Evolutionary conservation across 2,113 vertebrate genomes (phyloP).

Genomic region (Cathartes aura): DNA sequence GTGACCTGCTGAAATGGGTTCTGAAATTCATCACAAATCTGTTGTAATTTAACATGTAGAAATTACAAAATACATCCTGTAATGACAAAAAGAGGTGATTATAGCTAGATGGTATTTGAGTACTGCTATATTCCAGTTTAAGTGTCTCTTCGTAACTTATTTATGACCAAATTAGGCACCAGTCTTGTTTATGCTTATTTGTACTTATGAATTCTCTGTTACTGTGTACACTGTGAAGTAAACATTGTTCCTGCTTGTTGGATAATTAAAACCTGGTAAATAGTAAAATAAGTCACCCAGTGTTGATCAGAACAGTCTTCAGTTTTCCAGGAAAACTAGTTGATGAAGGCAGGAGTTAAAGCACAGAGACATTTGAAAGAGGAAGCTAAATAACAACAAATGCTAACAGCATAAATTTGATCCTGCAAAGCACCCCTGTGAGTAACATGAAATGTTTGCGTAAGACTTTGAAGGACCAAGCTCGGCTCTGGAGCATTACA

Average conservation of each 20-base stretch:
- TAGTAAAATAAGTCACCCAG: background rate
- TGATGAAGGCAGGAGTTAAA: constrained; percentile 16
- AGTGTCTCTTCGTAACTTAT: background rate
- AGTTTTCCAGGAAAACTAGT: background rate
- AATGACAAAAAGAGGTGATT: background rate
- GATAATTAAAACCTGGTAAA: background rate
- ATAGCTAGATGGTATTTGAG: background rate
- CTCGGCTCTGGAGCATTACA: background rate
- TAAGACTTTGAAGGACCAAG: constrained; percentile 7
- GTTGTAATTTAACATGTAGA: background rate
- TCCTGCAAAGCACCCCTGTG: background rate
- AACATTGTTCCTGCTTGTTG: background rate
- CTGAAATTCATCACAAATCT: background rate
- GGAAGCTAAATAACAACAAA: constrained; percentile 40
- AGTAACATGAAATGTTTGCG: background rate
- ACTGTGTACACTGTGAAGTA: background rate
- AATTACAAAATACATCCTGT: background rate
- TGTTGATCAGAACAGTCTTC: background rate
- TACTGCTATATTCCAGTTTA: background rate
- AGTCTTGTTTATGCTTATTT: background rate
- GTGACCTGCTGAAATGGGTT: background rate
- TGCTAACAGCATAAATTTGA: constrained; percentile 42
- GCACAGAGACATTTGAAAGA: constrained; percentile 21
- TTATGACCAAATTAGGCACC: background rate
- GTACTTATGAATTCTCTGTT: background rate